These are phyloP conservation scores for Serranus cabrilla DNA, from an alignment of 2,797 vertebrate species.

Conservation along the genomic window DNA sequence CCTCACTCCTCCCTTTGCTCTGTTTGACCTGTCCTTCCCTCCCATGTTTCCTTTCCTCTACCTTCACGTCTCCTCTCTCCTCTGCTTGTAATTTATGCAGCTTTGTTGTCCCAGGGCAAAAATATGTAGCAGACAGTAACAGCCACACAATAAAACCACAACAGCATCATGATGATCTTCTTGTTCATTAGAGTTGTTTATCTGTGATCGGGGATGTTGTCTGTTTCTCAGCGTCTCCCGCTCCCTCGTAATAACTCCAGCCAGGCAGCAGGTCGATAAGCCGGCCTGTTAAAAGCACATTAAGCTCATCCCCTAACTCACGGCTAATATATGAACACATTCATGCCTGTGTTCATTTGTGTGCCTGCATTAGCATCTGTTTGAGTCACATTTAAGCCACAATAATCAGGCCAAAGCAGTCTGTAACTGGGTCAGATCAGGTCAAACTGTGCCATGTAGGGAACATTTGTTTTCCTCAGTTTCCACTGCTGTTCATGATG, in stretches of 20 bases:
- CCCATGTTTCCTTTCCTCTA: background rate
- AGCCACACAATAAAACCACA: conserved; percentile 37
- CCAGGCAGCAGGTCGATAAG: conserved; percentile 51
- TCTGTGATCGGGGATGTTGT: conserved; percentile 40
- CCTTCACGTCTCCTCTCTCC: background rate
- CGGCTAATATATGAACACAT: conserved; percentile 25
- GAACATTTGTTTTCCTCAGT: conserved; percentile 32
- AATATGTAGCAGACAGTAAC: conserved; percentile 36
- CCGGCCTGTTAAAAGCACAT: conserved; percentile 60
- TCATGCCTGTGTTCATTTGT: conserved; percentile 10
- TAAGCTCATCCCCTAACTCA: conserved; percentile 39
- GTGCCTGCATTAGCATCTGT: conserved; percentile 18
- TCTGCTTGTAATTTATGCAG: conserved; percentile 5
- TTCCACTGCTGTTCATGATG: conserved; percentile 14
- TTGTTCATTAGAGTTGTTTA: conserved; percentile 53
- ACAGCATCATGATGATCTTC: conserved; percentile 7
- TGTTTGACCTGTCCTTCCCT: too few relatives aligned
- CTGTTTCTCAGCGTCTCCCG: conserved; percentile 7
- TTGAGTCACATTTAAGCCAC: conserved; percentile 19
- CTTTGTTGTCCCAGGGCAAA: conserved; percentile 26
- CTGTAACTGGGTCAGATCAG: conserved; percentile 36
- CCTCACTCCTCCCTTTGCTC: too few relatives aligned
- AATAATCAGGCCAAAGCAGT: conserved; percentile 31
- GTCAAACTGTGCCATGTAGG: conserved; percentile 35
- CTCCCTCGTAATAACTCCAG: conserved; percentile 46